Base-by-base conservation (phyloP, 2,797 vertebrate genomes). In the Pantherophis alleghaniensis region DNA sequence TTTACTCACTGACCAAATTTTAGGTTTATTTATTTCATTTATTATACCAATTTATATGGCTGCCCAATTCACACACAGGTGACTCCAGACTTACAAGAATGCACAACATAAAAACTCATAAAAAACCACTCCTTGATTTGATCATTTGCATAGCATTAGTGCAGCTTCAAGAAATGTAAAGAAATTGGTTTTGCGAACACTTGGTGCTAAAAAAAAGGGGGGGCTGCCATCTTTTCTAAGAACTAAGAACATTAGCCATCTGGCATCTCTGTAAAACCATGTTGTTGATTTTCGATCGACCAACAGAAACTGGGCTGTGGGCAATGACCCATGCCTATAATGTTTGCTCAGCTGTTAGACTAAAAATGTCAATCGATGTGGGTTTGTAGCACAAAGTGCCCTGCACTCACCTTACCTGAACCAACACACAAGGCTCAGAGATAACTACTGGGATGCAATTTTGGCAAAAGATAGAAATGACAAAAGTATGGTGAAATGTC, bases 321-420 rank as follows among this genome's bases (percentile, higher is more conserved):
- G 24, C 88, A 90, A 91, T 87, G 79, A 91, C 94, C 92, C 94
- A 93, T 6, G 16, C 87, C 66, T 95, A 88, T 96, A 97, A 94
- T 97, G 95, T 97, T 98, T 97, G 95, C 87, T 96, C 97, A 98
- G 97, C 97, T 98, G 97, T 95, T 95, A 7, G n/a, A 91, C 91
- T 93, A 94, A 95, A 66, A 93, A 96, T 92, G 90, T 74, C 94
- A 93, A 90, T 89, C 94, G 83, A 88, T 90, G 94, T 90, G 86
- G 91, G 42, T 89, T 92, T 18, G 7, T 60, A 87, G 91, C 91
- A 69, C 60, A 55, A 94, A 93, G 60, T 92, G 90, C 53, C 94
- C 94, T 93, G 90, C 57, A 94, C 95, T 92, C 61, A 90, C n/a
- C 93, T 93, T 94, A 91, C 93, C 91, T 94, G 95, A 92, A 91